Conservation (phyloP, 1,140 invertebrate genomes). For the Magallana ariakensis region DNA sequence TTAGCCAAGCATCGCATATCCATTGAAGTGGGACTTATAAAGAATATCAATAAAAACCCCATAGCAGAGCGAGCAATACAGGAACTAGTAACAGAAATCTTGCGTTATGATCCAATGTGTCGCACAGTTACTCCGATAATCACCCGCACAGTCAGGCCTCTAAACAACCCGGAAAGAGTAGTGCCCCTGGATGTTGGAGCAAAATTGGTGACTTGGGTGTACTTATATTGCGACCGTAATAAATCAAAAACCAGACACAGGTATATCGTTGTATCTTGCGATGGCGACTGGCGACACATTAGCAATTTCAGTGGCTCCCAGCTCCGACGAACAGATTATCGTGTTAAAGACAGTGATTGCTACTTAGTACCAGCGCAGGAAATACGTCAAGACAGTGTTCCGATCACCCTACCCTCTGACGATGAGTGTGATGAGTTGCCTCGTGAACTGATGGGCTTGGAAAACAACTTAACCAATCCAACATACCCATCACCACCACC, state of each 20-base stretch:
- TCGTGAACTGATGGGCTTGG: neutral
- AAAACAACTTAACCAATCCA: neutral
- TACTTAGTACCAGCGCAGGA: neutral
- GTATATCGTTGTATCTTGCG: slow-evolving; percentile 44
- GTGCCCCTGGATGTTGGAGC: neutral
- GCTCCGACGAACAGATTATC: slow-evolving; percentile 11
- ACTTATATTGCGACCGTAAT: slow-evolving; percentile 23
- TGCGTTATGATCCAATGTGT: slow-evolving; percentile 9
- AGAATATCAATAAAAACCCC: slow-evolving; percentile 61
- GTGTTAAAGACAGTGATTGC: slow-evolving; percentile 25
- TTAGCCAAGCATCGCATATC: slow-evolving; percentile 42
- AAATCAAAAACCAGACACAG: slow-evolving; percentile 5
- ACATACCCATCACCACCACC: neutral
- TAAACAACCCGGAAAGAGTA: neutral
- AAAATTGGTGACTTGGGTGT: slow-evolving; percentile 5
- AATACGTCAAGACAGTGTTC: no score
- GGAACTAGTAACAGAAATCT: slow-evolving; percentile 50
- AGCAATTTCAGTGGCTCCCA: neutral
- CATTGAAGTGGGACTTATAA: slow-evolving; percentile 56
- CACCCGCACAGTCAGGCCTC: slow-evolving; percentile 7
- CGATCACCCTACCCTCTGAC: no score
- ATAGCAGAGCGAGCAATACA: slow-evolving; percentile 57
- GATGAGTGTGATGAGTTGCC: neutral
- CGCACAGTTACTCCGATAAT: slow-evolving; percentile 35
- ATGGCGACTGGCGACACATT: slow-evolving; percentile 25